Evolutionary conservation across 2,113 vertebrate genomes (phyloP), one percentile per base, ranked within the genome.

Genomic region (Nymphicus hollandicus): DNA sequence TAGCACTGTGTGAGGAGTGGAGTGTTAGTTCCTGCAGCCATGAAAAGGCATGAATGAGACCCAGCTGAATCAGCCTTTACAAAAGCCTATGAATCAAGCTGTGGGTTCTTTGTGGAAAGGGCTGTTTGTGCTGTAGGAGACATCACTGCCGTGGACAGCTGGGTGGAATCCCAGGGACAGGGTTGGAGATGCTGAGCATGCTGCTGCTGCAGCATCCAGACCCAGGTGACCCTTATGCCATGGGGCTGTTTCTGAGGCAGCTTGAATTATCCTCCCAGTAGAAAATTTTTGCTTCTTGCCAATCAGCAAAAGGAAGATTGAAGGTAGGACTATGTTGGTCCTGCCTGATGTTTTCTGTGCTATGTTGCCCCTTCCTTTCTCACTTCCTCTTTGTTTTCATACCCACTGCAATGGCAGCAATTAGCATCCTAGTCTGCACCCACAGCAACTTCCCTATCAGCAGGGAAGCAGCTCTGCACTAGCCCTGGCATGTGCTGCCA

Each of bases 151-250:
- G 37, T 56, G 85, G 81, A 64, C 58, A 89, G 73, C 60, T 55
- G 77, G 7, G 56, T 56, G 44, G 52, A 31, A 95, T 73, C 23
- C 29, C 2, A 15, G 18, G 41, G 11, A 11, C 0, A 0, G 68
- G 33, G 46, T 41, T 49, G 78, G 50, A 74, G 69, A 19, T 1
- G 1, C 33, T 37, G 35, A 53, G 12, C 31, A 7, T 1, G 3
- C 7, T 91, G n/a, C 31, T 43, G 29, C 76, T 83, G 60, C 73
- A 2, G 3, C 22, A 3, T 39, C 29, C 70, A 66, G n/a, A 52
- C 8, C 37, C 0, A 0, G 3, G 4, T 39, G 13, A 11, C 13
- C 41, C 13, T 79, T 35, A 20, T 0, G 1, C 16, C 7, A 1
- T 27, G 37, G 43, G 16, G 5, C 13, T 82, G 13, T 78, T 85